Evolutionary conservation across 2,113 vertebrate species (phyloP).

Genomic region (Pygoscelis antarcticus): DNA sequence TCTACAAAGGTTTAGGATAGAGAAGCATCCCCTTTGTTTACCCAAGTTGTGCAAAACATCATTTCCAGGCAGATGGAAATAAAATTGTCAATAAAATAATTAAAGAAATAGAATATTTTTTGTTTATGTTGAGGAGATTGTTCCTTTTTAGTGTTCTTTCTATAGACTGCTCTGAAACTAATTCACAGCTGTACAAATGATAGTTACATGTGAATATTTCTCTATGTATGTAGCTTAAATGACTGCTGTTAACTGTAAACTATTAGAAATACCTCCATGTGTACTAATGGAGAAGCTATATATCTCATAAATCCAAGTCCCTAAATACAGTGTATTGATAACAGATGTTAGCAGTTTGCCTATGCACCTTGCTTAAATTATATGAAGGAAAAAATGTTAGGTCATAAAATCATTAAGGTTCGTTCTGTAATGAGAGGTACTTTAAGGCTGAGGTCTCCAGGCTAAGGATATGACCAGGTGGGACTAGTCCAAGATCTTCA

Average conservation of each 20-base stretch:
- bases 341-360: slow-evolving; percentile 26
- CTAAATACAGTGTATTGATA: slow-evolving; percentile 32
- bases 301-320: slow-evolving; percentile 9
- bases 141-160: not conserved
- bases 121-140: not conserved
- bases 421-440: slow-evolving; percentile 3
- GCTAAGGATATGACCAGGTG: not conserved
- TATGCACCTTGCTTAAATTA: slow-evolving; percentile 35
- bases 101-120: not conserved
- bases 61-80: not conserved
- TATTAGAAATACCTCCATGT: not conserved
- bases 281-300: not conserved
- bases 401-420: slow-evolving; percentile 61
- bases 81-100: slow-evolving; percentile 5
- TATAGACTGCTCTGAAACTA: slow-evolving; percentile 6
- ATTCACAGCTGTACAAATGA: not conserved
- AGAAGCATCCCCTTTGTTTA: not conserved
- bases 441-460: slow-evolving; percentile 18
- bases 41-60: not conserved
- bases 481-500: slow-evolving; percentile 9
- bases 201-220: not conserved
- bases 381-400: not conserved
- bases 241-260: not conserved
- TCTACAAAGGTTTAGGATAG: not conserved
- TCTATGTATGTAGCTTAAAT: slow-evolving; percentile 20